A percentile compares a stretch with the other conserved stretches of the same genome.
phyloP scores from a whole-genome alignment of 2,888 invertebrate species.

The Rotaria socialis region DNA sequence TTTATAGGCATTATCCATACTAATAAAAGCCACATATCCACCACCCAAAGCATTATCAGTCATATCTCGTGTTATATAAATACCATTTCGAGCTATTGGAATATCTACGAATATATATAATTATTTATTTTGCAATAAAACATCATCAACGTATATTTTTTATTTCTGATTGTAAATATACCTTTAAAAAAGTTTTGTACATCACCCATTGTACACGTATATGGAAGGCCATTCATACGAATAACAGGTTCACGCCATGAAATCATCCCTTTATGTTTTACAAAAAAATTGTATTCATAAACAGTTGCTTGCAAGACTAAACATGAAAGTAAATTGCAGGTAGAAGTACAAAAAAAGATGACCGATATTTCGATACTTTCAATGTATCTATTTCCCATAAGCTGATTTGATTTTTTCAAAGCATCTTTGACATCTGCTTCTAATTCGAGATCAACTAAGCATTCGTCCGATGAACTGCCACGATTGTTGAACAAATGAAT shows the following conservation, averaged over 20 bases:
- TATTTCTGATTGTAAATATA: too few relatives aligned
- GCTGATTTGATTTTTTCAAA: not conserved
- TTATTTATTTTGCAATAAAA: too few relatives aligned
- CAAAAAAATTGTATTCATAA: not conserved
- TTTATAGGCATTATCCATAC: conserved; percentile 13
- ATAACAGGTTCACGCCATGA: conserved; percentile 15
- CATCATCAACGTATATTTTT: too few relatives aligned
- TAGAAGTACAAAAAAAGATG: too few relatives aligned
- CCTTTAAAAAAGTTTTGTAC: not conserved
- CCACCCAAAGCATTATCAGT: not conserved
- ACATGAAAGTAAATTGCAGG: not conserved
- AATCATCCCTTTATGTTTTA: not conserved
- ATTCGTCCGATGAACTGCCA: not conserved
- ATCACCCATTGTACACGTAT: not conserved
- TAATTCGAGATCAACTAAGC: conserved; percentile 17
- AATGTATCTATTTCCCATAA: not conserved
- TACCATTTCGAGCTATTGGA: conserved; percentile 12
- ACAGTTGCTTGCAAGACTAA: not conserved
- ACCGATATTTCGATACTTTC: not conserved
- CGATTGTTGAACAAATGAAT: not conserved
- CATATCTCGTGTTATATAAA: conserved; percentile 26
- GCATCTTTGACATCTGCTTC: not conserved
- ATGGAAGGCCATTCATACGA: conserved; percentile 5
- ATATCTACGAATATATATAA: not conserved
- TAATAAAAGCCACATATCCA: conserved; percentile 31